Evolutionary conservation across 2,113 vertebrate species (phyloP), one percentile per base, ranked within the genome.

Genomic region (Chlorocebus sabaeus): DNA sequence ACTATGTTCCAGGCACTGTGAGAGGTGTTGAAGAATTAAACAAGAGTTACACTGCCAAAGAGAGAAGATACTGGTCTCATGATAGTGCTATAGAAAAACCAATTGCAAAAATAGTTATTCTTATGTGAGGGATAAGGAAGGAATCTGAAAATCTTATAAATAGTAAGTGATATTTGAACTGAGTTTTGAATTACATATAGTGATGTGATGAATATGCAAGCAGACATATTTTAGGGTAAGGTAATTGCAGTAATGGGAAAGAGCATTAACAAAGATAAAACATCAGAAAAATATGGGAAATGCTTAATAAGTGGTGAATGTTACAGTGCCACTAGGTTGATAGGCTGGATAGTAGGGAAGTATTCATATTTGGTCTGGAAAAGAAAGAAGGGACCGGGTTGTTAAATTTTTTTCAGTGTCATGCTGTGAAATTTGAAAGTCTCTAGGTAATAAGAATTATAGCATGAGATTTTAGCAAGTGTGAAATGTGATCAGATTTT

Each of bases 401-500:
- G 17, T 86, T 93, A 81, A 38, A 55, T 89, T 80, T 95, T 32
- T 61, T 68, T 45, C 23, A 92, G 32, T 40, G 10, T 87, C 18
- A 48, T 59, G 27, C 50, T 73, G 35, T 84, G 25, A 20, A 85
- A 76, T 89, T 78, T 86, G 35, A 23, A 40, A 73, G 20, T 83
- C 6, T 64, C 16, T 90, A 27, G 13, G 32, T 76, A 85, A 79
- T 84, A 73, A 85, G 23, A 48, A 45, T 43, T 67, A 83, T 55
- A 93, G 61, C 57, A 52, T 80, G 55, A 17, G 17, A 80, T 97
- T 97, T 92, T 25, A 96, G 61, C 72, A 95, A 57, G 70, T 82
- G 38, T 86, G 57, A 76, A 89, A 45, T 59, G 9, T 43, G 59
- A 30, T 68, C 4, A 81, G 5, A 52, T 81, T 85, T 95, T 95